phyloP scores from a whole-genome alignment of 2,888 invertebrate genomes.

The Eilema griseolum region DNA sequence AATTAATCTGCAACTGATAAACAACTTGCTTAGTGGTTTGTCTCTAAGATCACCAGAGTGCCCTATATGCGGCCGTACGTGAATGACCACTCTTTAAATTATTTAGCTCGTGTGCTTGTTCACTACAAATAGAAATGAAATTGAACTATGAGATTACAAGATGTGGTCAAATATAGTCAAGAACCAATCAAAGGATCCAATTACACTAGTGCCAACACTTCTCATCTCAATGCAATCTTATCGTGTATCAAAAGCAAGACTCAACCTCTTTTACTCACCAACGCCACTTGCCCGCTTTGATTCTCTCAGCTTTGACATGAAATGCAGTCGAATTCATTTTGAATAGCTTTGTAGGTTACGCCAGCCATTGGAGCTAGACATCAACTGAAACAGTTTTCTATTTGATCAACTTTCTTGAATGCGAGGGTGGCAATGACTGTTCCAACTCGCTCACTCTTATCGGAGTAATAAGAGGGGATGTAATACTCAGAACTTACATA shows the following conservation, averaged over 20 bases:
- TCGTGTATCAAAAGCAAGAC: slow-evolving; percentile 30
- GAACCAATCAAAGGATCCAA: background rate
- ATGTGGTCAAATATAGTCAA: background rate
- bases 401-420: slow-evolving; percentile 17
- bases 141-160: background rate
- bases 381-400: slow-evolving; percentile 32
- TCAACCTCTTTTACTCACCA: slow-evolving; percentile 17
- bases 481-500: too few relatives aligned
- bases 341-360: slow-evolving; percentile 33
- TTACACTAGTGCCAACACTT: slow-evolving; percentile 1
- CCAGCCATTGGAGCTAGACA: slow-evolving; percentile 39
- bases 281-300: slow-evolving; percentile 31
- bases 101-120: background rate
- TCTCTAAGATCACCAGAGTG: background rate
- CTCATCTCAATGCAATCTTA: background rate
- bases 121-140: background rate
- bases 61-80: too few relatives aligned
- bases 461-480: background rate
- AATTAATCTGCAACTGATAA: background rate
- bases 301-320: slow-evolving; percentile 36
- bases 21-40: background rate
- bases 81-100: background rate
- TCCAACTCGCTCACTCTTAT: background rate
- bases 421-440: background rate
- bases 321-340: slow-evolving; percentile 35